Base-by-base conservation (phyloP, 2,888 invertebrate species). In the Melipona bicolor region DNA sequence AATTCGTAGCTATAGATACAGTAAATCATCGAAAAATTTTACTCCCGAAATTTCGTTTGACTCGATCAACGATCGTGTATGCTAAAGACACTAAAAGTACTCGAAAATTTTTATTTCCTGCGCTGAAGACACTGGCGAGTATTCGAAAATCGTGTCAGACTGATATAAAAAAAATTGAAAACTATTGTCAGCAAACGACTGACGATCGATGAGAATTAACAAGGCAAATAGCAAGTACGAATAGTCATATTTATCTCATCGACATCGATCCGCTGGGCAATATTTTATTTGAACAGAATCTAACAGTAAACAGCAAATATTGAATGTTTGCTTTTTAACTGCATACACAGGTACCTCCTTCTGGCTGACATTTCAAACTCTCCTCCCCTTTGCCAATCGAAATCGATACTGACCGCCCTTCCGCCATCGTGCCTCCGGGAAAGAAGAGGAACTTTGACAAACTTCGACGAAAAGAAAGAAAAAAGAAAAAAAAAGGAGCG, bases 221-320 rank as follows among this genome's bases (percentile, higher is more conserved):
- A 15, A 21, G 17, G 32, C 17, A 61, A 24, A 61, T 2, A 61
- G 24, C 6, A 27, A 17, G 24, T 17, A 9, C 24, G 3, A 6
- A 9, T 15, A 24, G 15, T 27, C 61, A 6, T 6, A 24, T 61
- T 6, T 61, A 27, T 61, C 24, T 3, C 17, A 5, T 24, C 17
- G n/a, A 17, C 3, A 61, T 61, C 61, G 61, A 61, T 61, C 24
- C 61, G 24, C 15, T 17, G 24, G 32, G 0, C 19, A 13, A 32
- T 64, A 64, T 64, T 64, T 64, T 36, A 64, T 64, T 64, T 64
- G 21, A 64, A 13, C 11, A 19, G 32, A 64, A 64, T 64, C 64
- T 21, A 36, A 32, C 21, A 21, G 67, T 24, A 43, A 43, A n/a
- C 64, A 64, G 64, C 21, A 36, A 64, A 64, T 64, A 64, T 64